phyloP scores from a whole-genome alignment of 2,113 vertebrate species.

The Hippoglossus stenolepis region DNA sequence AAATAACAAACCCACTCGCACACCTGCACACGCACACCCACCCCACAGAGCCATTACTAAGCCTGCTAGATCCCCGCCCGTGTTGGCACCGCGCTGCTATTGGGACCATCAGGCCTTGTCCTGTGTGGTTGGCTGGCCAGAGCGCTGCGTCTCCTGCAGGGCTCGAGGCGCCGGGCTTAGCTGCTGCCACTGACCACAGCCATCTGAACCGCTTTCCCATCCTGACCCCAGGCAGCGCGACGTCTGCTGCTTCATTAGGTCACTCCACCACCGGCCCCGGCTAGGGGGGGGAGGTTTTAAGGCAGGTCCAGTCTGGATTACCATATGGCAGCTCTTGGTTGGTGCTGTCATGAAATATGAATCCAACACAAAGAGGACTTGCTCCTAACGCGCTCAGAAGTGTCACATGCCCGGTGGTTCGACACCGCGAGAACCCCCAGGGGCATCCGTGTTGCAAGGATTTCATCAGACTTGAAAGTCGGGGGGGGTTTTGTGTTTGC shows the following conservation, averaged over 20 bases:
- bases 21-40: constrained; percentile 7
- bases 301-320: constrained; percentile 70
- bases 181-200: constrained; percentile 56
- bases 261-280: constrained; percentile 58
- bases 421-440: constrained; percentile 22
- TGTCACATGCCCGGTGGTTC: constrained; percentile 44
- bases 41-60: constrained; percentile 58
- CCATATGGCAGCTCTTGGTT: constrained; percentile 72
- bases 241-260: constrained; percentile 76
- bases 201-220: constrained; percentile 64
- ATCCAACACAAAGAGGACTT: constrained; percentile 53
- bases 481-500: neutral
- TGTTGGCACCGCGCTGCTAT: constrained; percentile 41
- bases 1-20: constrained; percentile 1
- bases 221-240: constrained; percentile 63
- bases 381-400: constrained; percentile 52
- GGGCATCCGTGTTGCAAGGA: constrained; percentile 63
- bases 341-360: constrained; percentile 71
- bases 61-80: constrained; percentile 51
- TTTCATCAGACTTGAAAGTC: constrained; percentile 72
- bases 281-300: constrained; percentile 48
- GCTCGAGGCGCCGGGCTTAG: constrained; percentile 34
- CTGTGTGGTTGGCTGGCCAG: constrained; percentile 56
- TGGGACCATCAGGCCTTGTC: constrained; percentile 49
- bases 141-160: constrained; percentile 49